Percentiles rank a stretch among this genome's conserved stretches.
Evolutionary conservation across 2,888 invertebrate species (phyloP).

Genomic region (Unio pictorum): DNA sequence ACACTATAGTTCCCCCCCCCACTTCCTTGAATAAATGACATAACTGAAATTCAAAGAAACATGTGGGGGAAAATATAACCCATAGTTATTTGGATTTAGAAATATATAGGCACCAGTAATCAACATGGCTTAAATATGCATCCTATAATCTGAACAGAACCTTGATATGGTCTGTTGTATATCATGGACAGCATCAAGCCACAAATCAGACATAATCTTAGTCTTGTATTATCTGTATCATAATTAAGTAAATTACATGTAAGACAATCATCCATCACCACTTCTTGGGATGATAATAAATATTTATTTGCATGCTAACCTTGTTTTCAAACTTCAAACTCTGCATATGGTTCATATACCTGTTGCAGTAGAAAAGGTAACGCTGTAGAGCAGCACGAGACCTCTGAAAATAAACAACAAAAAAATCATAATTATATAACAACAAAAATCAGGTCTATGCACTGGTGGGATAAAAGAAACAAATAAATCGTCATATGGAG

Average conservation of each 20-base stretch:
- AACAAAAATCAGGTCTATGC: not conserved
- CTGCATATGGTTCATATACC: slow-evolving; percentile 99
- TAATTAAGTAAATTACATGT: not conserved
- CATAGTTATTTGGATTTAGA: too few relatives aligned
- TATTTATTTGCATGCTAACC: slow-evolving; percentile 56
- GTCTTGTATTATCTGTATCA: too few relatives aligned
- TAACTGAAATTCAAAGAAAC: too few relatives aligned
- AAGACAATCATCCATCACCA: not conserved
- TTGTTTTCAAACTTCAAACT: slow-evolving; percentile 98
- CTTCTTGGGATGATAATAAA: not conserved
- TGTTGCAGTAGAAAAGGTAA: slow-evolving; percentile 98
- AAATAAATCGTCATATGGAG: not conserved
- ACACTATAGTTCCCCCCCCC: too few relatives aligned
- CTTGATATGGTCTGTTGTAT: too few relatives aligned
- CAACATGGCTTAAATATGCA: too few relatives aligned
- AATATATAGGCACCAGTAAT: too few relatives aligned
- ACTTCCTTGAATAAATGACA: too few relatives aligned
- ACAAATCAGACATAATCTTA: too few relatives aligned
- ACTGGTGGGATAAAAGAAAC: not conserved
- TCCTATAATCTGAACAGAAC: too few relatives aligned
- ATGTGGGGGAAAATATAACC: too few relatives aligned
- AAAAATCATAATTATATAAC: not conserved
- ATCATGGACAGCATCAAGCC: too few relatives aligned
- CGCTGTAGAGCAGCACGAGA: slow-evolving; percentile 95
- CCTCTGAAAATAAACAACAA: slow-evolving; percentile 70